A percentile compares a stretch with the other conserved stretches of the same genome.
phyloP scores from a whole-genome alignment of 2,113 vertebrate species.

The Stegostoma tigrinum region DNA sequence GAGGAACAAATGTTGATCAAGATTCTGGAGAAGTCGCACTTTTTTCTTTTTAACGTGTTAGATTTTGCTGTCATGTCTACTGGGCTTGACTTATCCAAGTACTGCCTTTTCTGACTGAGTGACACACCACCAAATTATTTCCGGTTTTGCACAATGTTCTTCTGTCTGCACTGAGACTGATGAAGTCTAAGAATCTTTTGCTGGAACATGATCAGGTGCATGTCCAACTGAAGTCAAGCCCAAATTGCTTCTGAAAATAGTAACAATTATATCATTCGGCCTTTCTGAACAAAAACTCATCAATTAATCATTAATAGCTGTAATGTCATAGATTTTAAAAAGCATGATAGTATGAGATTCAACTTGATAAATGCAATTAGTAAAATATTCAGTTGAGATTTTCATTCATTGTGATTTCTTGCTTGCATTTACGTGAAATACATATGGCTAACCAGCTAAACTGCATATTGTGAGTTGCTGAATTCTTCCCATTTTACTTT shows the following conservation, averaged over 20 bases:
- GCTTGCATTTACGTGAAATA: not conserved
- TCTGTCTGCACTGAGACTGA: not conserved
- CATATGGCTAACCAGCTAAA: not conserved
- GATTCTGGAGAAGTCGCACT: not conserved
- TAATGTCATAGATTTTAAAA: slow-evolving; percentile 1
- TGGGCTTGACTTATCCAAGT: not conserved
- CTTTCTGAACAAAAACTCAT: not conserved
- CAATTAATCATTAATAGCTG: not conserved
- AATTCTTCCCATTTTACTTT: not conserved
- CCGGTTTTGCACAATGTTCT: not conserved
- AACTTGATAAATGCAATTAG: not conserved
- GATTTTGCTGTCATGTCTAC: not conserved
- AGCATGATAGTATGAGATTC: not conserved
- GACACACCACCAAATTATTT: not conserved
- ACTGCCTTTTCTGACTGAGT: not conserved
- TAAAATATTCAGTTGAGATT: not conserved
- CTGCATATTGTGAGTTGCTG: not conserved
- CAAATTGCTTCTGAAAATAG: not conserved
- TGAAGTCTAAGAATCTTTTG: not conserved
- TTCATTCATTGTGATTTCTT: not conserved
- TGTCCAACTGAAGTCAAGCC: not conserved
- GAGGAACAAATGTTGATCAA: not conserved
- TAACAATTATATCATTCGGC: not conserved
- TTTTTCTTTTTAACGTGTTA: not conserved
- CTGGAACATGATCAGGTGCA: not conserved